Percentiles rank a stretch among this genome's conserved stretches.
Conservation (phyloP, 2,888 invertebrate genomes). For the Exocentrus adspersus region DNA sequence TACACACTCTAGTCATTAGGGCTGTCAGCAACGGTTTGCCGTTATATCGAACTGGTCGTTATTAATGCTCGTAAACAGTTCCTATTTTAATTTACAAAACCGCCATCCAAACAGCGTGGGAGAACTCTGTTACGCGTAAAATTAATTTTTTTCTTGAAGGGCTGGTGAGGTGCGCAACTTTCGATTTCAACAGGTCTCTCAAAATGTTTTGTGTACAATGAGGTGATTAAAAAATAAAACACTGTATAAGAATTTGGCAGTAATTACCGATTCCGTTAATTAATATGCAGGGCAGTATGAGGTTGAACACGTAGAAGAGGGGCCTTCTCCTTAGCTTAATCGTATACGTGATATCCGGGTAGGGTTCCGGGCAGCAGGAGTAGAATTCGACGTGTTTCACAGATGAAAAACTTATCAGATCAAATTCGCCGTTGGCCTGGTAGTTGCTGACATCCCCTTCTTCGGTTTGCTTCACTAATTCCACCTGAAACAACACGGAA, state of each 20-base stretch:
- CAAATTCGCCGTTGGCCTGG: slow-evolving; percentile 92
- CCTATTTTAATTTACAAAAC: no score
- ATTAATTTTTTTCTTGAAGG: no score
- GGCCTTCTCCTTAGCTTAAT: slow-evolving; percentile 80
- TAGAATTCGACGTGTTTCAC: slow-evolving; percentile 78
- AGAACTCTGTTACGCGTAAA: no score
- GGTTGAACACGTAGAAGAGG: slow-evolving; percentile 87
- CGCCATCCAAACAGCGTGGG: no score
- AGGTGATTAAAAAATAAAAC: no score
- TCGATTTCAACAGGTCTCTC: no score
- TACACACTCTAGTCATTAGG: background rate
- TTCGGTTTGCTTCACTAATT: slow-evolving; percentile 79
- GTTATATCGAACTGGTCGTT: background rate
- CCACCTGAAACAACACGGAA: slow-evolving; percentile 67
- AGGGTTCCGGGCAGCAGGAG: slow-evolving; percentile 84
- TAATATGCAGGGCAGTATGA: slow-evolving; percentile 84
- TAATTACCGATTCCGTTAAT: slow-evolving; percentile 84
- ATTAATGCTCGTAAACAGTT: background rate
- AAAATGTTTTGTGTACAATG: no score
- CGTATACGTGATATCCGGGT: slow-evolving; percentile 85
- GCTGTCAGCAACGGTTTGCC: background rate
- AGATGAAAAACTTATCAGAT: slow-evolving; percentile 80
- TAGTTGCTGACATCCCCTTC: slow-evolving; percentile 89
- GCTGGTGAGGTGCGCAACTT: no score
- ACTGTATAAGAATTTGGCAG: background rate